Conservation (phyloP, 2,113 vertebrate genomes). For the Dasyurus viverrinus region DNA sequence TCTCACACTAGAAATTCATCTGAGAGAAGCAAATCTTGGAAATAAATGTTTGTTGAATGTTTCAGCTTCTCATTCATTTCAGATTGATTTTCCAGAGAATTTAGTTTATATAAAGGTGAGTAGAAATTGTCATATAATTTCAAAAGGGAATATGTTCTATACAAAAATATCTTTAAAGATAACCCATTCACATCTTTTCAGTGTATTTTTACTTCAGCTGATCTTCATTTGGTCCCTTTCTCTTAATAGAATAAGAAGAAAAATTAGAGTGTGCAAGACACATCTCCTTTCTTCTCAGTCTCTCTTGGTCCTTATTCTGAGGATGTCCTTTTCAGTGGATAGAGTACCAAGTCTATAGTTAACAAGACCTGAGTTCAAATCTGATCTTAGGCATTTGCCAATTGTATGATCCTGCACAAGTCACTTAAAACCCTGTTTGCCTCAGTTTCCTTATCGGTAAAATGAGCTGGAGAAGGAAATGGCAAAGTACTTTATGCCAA, state of each 20-base stretch:
- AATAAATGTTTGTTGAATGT: not conserved
- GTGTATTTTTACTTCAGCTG: not conserved
- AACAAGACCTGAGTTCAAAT: not conserved
- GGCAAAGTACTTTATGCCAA: not conserved
- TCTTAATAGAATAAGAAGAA: not conserved
- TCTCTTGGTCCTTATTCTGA: not conserved
- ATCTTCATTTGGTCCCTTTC: slow-evolving; percentile 16
- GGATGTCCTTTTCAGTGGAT: not conserved
- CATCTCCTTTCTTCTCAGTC: not conserved
- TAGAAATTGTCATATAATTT: not conserved
- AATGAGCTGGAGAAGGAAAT: not conserved
- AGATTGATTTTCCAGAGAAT: slow-evolving; percentile 15
- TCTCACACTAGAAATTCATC: not conserved
- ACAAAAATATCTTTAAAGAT: not conserved
- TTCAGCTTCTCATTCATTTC: slow-evolving; percentile 10
- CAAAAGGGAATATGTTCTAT: not conserved
- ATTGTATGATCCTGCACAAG: not conserved
- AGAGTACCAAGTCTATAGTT: not conserved
- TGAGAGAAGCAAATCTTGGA: not conserved
- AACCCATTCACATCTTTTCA: slow-evolving; percentile 8
- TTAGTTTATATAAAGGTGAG: not conserved
- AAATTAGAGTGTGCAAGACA: not conserved
- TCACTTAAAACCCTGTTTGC: not conserved
- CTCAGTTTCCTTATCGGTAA: not conserved
- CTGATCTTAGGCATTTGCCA: not conserved